Base-by-base conservation (phyloP, 2,797 vertebrate genomes). In the Paedocypris micromegethes region DNA sequence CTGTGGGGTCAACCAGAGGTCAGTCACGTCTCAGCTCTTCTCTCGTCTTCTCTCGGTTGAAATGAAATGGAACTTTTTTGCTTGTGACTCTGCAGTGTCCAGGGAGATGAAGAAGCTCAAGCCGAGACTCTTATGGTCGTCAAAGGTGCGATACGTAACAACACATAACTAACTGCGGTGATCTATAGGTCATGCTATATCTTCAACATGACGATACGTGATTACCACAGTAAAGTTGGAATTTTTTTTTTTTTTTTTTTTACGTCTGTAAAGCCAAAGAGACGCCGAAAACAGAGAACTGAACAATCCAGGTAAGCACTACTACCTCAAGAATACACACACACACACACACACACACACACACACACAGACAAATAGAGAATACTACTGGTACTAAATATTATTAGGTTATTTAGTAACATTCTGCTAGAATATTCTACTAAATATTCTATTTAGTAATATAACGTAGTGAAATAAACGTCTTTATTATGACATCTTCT, bases 71-170 rank as follows among this genome's bases (percentile, higher is more conserved):
- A 23, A 1, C 23, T 23, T 23, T 1, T 23, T 23, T 23, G 23
- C 23, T 23, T 23, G 23, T 23, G 23, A 23, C 23, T 2, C n/a
- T 49, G 58, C 83, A 98, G 96, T 81, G 89, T 89, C 76, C 91
- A 93, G 0, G 90, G 92, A 52, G 92, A 93, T 0, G 93, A 96
- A 75, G 96, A 97, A 78, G 90, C 88, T 41, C 93, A 93, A 75
- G 93, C 83, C 0, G 95, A 95, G 81, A 95, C 82, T 76, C 83
- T 93, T 72, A 92, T 96, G 79, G 87, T 90, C 54, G 85, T 93
- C 0, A 94, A 93, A 0, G 92, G 96, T 98, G 85, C 89, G 84
- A 37, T 43, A 0, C 5, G 67, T 8, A 50, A 9, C n/a, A 39
- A 38, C 9, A 41, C 39, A 7, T 9, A 45, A 2, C 9, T 23